Evolutionary conservation across 2,113 vertebrate genomes (phyloP).

Genomic region (Aviceda subcristata): DNA sequence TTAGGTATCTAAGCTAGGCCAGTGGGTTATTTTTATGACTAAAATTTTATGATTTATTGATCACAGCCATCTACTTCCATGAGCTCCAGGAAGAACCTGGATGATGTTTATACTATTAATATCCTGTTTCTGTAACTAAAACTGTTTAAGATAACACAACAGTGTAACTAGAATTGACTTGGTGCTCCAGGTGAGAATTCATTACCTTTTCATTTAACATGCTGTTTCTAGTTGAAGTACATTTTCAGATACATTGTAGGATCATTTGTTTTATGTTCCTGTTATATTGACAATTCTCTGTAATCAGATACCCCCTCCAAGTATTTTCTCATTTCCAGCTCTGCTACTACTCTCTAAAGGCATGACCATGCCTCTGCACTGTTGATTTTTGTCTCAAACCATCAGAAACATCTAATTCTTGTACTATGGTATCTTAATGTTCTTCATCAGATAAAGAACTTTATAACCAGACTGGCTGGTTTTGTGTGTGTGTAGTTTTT

Average conservation of each 20-base stretch:
- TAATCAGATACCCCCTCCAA: background rate
- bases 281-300: background rate
- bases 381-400: background rate
- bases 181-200: background rate
- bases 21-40: background rate
- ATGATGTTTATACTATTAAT: background rate
- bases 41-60: background rate
- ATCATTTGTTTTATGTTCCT: background rate
- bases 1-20: background rate
- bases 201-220: background rate
- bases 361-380: background rate
- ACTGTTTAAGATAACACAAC: background rate
- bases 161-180: background rate
- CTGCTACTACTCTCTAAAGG: background rate
- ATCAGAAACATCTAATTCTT: background rate
- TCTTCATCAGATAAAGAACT: background rate
- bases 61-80: background rate
- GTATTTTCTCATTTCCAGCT: background rate
- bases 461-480: background rate
- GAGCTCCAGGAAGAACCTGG: background rate
- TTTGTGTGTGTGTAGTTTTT: background rate
- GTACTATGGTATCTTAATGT: background rate
- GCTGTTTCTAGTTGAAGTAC: background rate
- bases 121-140: background rate
- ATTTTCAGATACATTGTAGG: background rate